Conservation (phyloP, 2,888 invertebrate genomes). For the Hecatera dysodea region DNA sequence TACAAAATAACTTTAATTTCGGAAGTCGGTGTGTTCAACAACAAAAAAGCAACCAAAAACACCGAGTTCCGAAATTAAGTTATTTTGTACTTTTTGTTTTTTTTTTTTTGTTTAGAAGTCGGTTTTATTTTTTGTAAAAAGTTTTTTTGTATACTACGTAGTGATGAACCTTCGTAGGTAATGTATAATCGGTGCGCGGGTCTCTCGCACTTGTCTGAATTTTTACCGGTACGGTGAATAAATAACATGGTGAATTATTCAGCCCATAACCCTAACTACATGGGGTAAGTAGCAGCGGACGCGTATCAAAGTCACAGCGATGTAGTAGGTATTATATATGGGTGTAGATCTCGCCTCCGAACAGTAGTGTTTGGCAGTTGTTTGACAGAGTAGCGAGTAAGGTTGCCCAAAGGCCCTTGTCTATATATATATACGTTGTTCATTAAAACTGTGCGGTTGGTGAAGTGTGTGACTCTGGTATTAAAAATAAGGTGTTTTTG, state of each 20-base stretch:
- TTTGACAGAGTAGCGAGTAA: not conserved
- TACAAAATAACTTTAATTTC: too few relatives aligned
- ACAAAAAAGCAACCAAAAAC: too few relatives aligned
- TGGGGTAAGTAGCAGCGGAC: not conserved
- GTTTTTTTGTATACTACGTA: too few relatives aligned
- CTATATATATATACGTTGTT: not conserved
- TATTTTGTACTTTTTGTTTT: too few relatives aligned
- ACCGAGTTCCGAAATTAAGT: too few relatives aligned
- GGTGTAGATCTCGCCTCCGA: not conserved
- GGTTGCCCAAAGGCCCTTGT: conserved; percentile 3
- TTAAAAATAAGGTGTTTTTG: not conserved
- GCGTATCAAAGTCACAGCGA: not conserved
- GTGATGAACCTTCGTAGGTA: too few relatives aligned
- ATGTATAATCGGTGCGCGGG: too few relatives aligned
- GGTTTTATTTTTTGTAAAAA: too few relatives aligned
- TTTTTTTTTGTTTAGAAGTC: too few relatives aligned
- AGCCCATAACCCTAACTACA: not conserved
- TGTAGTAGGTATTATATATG: conserved; percentile 26
- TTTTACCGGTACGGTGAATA: too few relatives aligned
- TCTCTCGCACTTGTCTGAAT: too few relatives aligned
- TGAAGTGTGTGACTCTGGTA: conserved; percentile 17
- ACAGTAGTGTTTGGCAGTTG: conserved; percentile 28
- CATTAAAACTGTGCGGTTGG: conserved; percentile 11
- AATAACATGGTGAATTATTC: not conserved
- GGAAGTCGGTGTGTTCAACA: too few relatives aligned